These are phyloP conservation scores for Euura lappo DNA, from an alignment of 1,140 invertebrate species.

Conservation along the genomic window DNA sequence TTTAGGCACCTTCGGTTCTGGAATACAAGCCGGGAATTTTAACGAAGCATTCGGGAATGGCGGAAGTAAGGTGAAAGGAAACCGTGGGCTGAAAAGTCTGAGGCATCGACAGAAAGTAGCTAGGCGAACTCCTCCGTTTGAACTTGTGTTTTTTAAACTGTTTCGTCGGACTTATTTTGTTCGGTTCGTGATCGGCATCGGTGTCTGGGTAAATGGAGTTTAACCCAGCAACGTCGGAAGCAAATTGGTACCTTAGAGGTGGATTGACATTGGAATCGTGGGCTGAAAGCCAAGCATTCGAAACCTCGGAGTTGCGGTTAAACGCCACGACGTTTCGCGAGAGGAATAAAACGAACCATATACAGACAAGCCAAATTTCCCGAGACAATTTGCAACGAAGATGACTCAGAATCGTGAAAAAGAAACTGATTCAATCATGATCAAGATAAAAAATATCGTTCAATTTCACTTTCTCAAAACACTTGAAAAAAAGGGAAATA, in stretches of 20 bases:
- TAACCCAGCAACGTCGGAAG: slow-evolving; percentile 1
- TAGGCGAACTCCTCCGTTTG: background rate
- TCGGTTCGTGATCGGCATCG: slow-evolving; percentile 1
- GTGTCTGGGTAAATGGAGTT: background rate
- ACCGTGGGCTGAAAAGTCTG: background rate
- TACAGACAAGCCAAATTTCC: too few species aligned
- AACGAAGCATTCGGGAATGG: background rate
- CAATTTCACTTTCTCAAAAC: too few species aligned
- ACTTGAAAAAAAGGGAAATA: too few species aligned
- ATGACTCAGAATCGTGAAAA: too few species aligned
- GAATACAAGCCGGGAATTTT: background rate
- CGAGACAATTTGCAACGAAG: too few species aligned
- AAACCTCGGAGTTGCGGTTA: background rate
- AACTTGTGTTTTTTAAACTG: background rate
- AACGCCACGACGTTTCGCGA: background rate
- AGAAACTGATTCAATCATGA: too few species aligned
- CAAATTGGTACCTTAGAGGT: slow-evolving; percentile 2
- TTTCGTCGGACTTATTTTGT: background rate
- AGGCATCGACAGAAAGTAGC: background rate
- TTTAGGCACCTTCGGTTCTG: background rate
- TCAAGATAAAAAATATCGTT: too few species aligned
- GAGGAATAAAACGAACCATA: background rate
- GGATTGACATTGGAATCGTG: slow-evolving; percentile 6
- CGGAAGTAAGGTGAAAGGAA: background rate
- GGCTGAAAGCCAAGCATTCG: background rate